Conservation (phyloP, 2,888 invertebrate species). For the Meiosimyza platycephala region DNA sequence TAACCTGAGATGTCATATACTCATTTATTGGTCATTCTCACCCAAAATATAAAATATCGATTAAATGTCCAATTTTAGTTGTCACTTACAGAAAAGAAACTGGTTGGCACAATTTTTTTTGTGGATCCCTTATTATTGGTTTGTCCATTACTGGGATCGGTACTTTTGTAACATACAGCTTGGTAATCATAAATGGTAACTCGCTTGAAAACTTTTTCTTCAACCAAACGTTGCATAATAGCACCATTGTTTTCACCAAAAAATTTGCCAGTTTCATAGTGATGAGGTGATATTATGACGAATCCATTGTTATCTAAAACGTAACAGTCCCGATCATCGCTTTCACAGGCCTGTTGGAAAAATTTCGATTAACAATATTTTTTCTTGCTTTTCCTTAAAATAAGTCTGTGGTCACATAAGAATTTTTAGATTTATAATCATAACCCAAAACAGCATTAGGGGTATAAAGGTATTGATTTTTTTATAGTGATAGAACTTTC, state of each 20-base stretch:
- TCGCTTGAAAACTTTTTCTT: conserved; percentile 79
- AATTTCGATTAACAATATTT: background rate
- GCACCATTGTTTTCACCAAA: conserved; percentile 86
- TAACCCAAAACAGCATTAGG: too few relatives aligned
- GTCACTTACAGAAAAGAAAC: conserved; percentile 72
- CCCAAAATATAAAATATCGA: background rate
- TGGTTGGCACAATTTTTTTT: conserved; percentile 55
- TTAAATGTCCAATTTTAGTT: background rate
- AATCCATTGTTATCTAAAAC: conserved; percentile 92
- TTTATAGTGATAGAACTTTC: too few relatives aligned
- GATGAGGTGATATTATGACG: conserved; percentile 81
- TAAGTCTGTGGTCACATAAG: too few relatives aligned
- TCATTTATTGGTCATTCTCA: background rate
- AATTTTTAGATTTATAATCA: too few relatives aligned
- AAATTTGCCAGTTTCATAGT: conserved; percentile 82
- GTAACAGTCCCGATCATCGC: conserved; percentile 80
- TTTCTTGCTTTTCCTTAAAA: too few relatives aligned
- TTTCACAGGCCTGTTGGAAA: conserved; percentile 68
- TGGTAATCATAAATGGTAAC: conserved; percentile 88
- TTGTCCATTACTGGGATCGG: conserved; percentile 71
- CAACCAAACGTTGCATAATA: conserved; percentile 80
- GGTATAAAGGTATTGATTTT: too few relatives aligned
- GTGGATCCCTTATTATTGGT: too few relatives aligned
- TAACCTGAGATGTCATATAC: too few relatives aligned
- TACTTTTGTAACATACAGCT: conserved; percentile 84